Conservation (phyloP, 2,888 invertebrate species). For the Nymphalis c-album region DNA sequence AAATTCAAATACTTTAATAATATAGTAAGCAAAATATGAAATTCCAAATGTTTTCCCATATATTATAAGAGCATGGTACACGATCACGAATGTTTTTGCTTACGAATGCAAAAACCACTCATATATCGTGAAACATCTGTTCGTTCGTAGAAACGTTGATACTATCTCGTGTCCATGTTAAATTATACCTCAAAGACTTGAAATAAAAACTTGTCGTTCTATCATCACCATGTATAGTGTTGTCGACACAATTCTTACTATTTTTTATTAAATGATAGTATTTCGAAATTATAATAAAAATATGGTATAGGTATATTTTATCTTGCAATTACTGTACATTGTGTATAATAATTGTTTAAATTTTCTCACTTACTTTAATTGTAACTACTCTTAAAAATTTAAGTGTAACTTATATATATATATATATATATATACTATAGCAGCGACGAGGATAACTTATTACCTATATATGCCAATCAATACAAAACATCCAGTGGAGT, state of each 20-base stretch:
- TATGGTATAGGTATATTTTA: background rate
- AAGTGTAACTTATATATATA: too few species aligned
- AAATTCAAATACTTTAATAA: background rate
- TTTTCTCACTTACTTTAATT: too few species aligned
- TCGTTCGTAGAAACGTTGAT: slow-evolving; percentile 35
- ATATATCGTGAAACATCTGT: slow-evolving; percentile 37
- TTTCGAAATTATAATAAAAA: background rate
- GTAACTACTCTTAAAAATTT: too few species aligned
- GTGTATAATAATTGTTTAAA: too few species aligned
- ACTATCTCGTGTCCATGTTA: slow-evolving; percentile 26
- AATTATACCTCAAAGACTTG: slow-evolving; percentile 46
- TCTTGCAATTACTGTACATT: background rate
- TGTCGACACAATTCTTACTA: background rate
- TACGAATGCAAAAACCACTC: slow-evolving; percentile 44
- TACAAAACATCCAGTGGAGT: too few species aligned
- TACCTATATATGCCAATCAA: too few species aligned
- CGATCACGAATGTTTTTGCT: slow-evolving; percentile 63
- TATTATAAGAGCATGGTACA: slow-evolving; percentile 55
- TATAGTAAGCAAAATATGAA: slow-evolving; percentile 50
- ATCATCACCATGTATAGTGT: slow-evolving; percentile 4
- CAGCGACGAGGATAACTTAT: too few species aligned
- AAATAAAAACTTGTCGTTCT: slow-evolving; percentile 11
- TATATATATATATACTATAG: too few species aligned
- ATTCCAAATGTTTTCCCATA: slow-evolving; percentile 53
- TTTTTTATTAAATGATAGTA: background rate